phyloP scores from a whole-genome alignment of 2,888 invertebrate species.

The Eledona agricola region DNA sequence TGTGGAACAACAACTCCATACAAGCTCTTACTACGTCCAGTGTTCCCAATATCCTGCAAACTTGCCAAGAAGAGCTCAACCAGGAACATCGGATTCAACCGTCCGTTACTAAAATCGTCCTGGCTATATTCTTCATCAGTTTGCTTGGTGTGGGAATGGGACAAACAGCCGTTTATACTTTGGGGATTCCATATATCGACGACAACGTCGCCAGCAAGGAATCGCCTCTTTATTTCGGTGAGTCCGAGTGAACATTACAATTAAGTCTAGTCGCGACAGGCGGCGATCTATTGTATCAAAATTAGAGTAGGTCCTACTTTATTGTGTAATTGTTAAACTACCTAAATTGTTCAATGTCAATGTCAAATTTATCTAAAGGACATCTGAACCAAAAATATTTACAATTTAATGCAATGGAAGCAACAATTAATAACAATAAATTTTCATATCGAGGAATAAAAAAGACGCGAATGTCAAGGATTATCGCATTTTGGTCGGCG shows the following conservation, averaged over 20 bases:
- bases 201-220: constrained; percentile 93
- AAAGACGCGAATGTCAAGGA: constrained; percentile 37
- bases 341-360: constrained; percentile 40
- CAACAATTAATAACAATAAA: constrained; percentile 39
- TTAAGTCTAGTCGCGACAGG: constrained; percentile 20
- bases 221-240: constrained; percentile 91
- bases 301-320: constrained; percentile 29
- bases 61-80: constrained; percentile 65
- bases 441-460: constrained; percentile 33
- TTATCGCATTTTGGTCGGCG: constrained; percentile 32
- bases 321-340: constrained; percentile 34
- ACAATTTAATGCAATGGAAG: constrained; percentile 30
- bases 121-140: constrained; percentile 88
- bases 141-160: constrained; percentile 90
- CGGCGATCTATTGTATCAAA: constrained; percentile 24
- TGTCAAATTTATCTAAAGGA: constrained; percentile 41
- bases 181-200: constrained; percentile 93
- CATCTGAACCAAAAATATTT: constrained; percentile 36
- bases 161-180: constrained; percentile 90
- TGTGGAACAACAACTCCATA: constrained; percentile 35
- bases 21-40: constrained; percentile 50
- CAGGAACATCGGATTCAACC: constrained; percentile 75
- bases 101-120: constrained; percentile 80
- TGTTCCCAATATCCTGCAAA: constrained; percentile 47
- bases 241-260: constrained; percentile 55